A percentile compares a stretch with the other conserved stretches of the same genome.
Conservation (phyloP, 2,888 invertebrate species). For the Augochlorella aurata region DNA sequence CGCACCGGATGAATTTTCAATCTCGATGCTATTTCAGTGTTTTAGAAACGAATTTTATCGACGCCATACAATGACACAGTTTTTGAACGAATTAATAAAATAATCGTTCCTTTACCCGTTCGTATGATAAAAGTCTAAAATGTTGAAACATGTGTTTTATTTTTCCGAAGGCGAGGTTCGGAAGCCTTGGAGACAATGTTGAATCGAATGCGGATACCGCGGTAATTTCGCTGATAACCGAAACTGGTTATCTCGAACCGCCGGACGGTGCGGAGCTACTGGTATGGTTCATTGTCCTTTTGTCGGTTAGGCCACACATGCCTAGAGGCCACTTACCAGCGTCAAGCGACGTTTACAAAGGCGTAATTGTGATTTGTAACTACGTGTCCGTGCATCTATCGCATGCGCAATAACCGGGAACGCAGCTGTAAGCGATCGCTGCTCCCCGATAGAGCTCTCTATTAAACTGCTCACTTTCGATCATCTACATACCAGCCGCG, state of each 20-base stretch:
- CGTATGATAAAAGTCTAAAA: not conserved
- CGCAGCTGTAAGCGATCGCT: conserved; percentile 15
- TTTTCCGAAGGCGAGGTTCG: not conserved
- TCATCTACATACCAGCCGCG: conserved; percentile 1
- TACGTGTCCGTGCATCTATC: conserved; percentile 45
- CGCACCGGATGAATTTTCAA: not conserved
- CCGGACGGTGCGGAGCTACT: conserved; percentile 54
- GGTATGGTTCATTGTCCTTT: conserved; percentile 68
- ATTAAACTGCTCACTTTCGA: conserved; percentile 33
- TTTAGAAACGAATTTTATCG: not conserved
- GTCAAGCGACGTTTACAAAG: conserved; percentile 49
- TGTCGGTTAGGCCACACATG: conserved; percentile 59
- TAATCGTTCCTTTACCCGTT: not conserved
- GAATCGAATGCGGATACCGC: conserved; percentile 17
- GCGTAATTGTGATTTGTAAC: conserved; percentile 57
- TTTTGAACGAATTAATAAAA: not conserved
- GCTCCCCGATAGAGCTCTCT: conserved; percentile 29
- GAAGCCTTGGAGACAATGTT: not conserved
- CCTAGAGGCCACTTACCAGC: conserved; percentile 43
- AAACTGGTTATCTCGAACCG: conserved; percentile 70
- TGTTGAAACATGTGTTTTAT: not conserved
- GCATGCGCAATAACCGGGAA: conserved; percentile 43
- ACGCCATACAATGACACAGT: not conserved
- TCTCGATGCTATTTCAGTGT: not conserved
- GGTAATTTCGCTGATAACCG: conserved; percentile 55